These are phyloP conservation scores for Actenoides lindsayi DNA, from an alignment of 2,113 vertebrate species.

Conservation along the genomic window DNA sequence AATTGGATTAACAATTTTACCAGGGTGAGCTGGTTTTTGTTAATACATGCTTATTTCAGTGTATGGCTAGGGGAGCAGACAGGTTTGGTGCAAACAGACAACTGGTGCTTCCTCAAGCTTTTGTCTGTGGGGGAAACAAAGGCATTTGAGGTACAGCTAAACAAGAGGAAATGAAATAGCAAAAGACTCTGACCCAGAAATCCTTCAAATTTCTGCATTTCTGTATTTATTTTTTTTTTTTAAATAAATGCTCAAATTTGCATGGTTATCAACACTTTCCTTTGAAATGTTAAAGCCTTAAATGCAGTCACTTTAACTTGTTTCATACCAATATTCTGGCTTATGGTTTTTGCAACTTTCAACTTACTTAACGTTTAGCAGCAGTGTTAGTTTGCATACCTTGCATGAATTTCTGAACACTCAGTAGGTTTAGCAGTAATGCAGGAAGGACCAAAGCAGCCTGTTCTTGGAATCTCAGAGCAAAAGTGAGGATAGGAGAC, in stretches of 20 bases:
- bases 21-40: rapidly evolving
- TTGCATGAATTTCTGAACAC: not conserved
- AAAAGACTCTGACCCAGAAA: not conserved
- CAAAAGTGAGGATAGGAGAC: not conserved
- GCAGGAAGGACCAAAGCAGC: not conserved
- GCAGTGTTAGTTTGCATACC: not conserved
- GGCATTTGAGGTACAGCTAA: not conserved
- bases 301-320: not conserved
- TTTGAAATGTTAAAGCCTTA: not conserved
- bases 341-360: not conserved
- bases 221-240: not conserved
- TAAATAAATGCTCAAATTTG: not conserved
- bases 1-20: not conserved
- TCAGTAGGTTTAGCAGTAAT: not conserved
- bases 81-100: not conserved
- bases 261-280: not conserved
- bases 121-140: not conserved
- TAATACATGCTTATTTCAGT: not conserved
- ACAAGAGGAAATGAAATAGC: not conserved
- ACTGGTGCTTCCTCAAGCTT: not conserved
- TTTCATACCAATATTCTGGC: not conserved
- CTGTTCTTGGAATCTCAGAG: not conserved
- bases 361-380: not conserved
- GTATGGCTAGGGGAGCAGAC: not conserved
- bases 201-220: not conserved